Evolutionary conservation across 2,797 vertebrate genomes (phyloP), one percentile per base, ranked within the genome.

Genomic region (Lacerta viridis): DNA sequence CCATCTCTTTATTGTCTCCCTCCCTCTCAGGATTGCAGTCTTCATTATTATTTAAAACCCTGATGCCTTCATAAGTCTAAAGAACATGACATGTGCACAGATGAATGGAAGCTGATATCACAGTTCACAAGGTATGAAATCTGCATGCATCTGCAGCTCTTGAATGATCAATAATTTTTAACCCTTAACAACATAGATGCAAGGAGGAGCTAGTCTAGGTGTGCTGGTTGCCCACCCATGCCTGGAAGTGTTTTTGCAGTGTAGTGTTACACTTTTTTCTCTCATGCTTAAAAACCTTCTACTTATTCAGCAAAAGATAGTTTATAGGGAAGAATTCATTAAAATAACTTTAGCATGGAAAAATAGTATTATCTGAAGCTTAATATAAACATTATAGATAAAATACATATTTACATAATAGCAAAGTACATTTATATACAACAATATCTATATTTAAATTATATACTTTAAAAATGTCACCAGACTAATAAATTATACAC

Each of bases 371-470:
- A 97, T 96, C 96, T 96, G 95, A 97, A 94, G 95, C 95, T 95
- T 95, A 95, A 96, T 92, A 95, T 90, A 93, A 96, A 96, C 95
- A 96, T 94, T 95, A 95, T 94, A 94, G 93, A 95, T 97, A 97
- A 97, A 96, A 97, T 96, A 97, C 93, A 97, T 96, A 97, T 97
- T 96, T 97, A 98, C 95, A 33, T 94, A 94, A 95, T 90, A 95
- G 91, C 95, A 97, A 96, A 96, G 97, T 95, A 95, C 93, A 97
- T 95, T 93, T 97, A 97, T 97, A 95, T 98, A 98, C 97, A 98
- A 95, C 96, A 97, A 94, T 95, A 96, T 96, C 93, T 96, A 96
- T 93, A 96, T 87, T 97, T 98, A 97, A 97, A 97, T 97, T 97
- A 97, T 92, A 95, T 97, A 97, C 95, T 96, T 97, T 96, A 50